A percentile compares a stretch with the other conserved stretches of the same genome.
phyloP scores from a whole-genome alignment of 2,797 vertebrate species.

The Mareca strepera region DNA sequence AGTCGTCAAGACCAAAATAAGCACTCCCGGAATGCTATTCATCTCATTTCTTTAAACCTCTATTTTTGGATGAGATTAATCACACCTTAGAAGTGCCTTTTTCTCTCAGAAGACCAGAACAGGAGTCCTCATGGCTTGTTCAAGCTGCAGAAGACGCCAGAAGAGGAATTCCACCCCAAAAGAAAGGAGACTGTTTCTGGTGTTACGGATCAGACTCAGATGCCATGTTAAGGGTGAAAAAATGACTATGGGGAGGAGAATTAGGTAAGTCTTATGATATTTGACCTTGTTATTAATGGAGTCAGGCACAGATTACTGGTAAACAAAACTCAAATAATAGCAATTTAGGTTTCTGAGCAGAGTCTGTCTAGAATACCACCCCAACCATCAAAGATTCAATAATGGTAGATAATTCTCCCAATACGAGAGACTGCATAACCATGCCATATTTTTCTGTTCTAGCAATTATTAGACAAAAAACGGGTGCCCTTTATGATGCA shows the following conservation, averaged over 20 bases:
- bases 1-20: constrained; percentile 9
- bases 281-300: neutral
- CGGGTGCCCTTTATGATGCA: neutral
- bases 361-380: neutral
- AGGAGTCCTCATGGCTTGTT: neutral
- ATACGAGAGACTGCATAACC: neutral
- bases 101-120: neutral
- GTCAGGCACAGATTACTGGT: neutral
- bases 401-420: neutral
- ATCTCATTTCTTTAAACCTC: neutral
- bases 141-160: neutral
- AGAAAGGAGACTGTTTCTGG: neutral
- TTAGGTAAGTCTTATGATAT: neutral
- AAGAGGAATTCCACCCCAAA: neutral
- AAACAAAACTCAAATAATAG: neutral
- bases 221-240: neutral
- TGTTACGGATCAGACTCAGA: neutral
- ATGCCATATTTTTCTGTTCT: neutral
- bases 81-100: neutral
- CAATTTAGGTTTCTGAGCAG: neutral
- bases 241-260: neutral
- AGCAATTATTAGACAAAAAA: neutral
- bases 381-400: neutral
- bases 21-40: neutral
- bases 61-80: constrained; percentile 30